Evolutionary conservation across 1,140 invertebrate species (phyloP).

Genomic region (Leptopilina boulardi): DNA sequence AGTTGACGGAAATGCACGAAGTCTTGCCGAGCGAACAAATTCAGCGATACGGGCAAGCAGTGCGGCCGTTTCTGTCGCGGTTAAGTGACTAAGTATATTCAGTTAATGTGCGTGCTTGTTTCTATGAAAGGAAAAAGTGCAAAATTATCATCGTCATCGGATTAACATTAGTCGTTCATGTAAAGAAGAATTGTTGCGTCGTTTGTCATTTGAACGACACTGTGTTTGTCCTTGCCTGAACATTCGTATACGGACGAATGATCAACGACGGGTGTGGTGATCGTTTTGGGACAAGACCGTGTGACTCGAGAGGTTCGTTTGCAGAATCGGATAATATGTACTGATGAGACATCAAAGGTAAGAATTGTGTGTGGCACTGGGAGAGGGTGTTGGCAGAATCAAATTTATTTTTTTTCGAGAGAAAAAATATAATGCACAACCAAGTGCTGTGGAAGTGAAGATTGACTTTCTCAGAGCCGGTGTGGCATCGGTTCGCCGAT

Average conservation of each 20-base stretch:
- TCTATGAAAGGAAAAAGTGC: slow-evolving; percentile 31
- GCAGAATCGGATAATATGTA: slow-evolving; percentile 30
- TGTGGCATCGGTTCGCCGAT: slow-evolving; percentile 33
- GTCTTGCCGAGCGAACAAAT: slow-evolving; percentile 18
- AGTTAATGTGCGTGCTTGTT: slow-evolving; percentile 15
- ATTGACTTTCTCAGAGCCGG: slow-evolving; percentile 21
- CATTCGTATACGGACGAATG: slow-evolving; percentile 21
- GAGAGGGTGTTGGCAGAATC: slow-evolving; percentile 17
- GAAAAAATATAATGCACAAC: not conserved
- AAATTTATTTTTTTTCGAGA: not conserved
- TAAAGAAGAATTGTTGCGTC: not conserved
- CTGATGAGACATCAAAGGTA: slow-evolving; percentile 9
- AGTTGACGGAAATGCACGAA: not conserved
- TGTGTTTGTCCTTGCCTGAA: not conserved
- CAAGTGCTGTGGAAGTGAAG: not conserved
- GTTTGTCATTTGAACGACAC: slow-evolving; percentile 8
- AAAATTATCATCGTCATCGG: slow-evolving; percentile 25
- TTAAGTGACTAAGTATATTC: slow-evolving; percentile 42
- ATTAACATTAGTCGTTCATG: not conserved
- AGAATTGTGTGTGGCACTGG: not conserved
- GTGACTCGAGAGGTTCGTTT: slow-evolving; percentile 1
- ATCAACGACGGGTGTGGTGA: slow-evolving; percentile 29
- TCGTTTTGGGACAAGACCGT: slow-evolving; percentile 25
- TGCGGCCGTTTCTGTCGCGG: slow-evolving; percentile 55
- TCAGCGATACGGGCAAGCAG: slow-evolving; percentile 37